Evolutionary conservation across 1,140 invertebrate species (phyloP).

Genomic region (Lamellibrachia luymesi): DNA sequence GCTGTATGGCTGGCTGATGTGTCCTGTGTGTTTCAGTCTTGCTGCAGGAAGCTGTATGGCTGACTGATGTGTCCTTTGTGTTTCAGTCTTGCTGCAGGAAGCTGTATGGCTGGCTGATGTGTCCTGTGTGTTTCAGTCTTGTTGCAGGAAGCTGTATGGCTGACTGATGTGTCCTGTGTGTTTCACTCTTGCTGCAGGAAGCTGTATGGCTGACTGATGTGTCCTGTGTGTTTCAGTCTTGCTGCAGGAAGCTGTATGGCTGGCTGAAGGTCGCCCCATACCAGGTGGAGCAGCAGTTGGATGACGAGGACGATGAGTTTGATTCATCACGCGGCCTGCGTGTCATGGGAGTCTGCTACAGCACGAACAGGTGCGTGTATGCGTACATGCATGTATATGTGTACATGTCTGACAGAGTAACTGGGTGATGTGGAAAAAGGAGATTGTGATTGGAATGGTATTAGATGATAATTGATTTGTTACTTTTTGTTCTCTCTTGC

Average conservation of each 20-base stretch:
- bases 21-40: background rate
- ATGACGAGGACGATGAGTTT: constrained; percentile 73
- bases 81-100: constrained; percentile 66
- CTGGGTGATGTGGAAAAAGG: too few relatives aligned
- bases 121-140: background rate
- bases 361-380: constrained; percentile 68
- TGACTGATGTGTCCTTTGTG: background rate
- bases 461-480: too few relatives aligned
- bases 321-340: constrained; percentile 80
- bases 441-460: too few relatives aligned
- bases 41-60: background rate
- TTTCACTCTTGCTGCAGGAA: too few relatives aligned
- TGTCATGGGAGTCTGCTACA: constrained; percentile 84
- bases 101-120: constrained; percentile 86
- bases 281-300: constrained; percentile 68
- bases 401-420: background rate
- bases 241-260: constrained; percentile 81
- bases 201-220: background rate
- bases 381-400: background rate
- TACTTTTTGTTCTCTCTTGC: too few relatives aligned
- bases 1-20: constrained; percentile 86
- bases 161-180: background rate
- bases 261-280: constrained; percentile 92
- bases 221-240: constrained; percentile 63
- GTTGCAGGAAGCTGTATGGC: background rate